Percentiles rank a stretch among this genome's conserved stretches.
Evolutionary conservation across 2,888 invertebrate species (phyloP).

Genomic region (Subacronicta megacephala): DNA sequence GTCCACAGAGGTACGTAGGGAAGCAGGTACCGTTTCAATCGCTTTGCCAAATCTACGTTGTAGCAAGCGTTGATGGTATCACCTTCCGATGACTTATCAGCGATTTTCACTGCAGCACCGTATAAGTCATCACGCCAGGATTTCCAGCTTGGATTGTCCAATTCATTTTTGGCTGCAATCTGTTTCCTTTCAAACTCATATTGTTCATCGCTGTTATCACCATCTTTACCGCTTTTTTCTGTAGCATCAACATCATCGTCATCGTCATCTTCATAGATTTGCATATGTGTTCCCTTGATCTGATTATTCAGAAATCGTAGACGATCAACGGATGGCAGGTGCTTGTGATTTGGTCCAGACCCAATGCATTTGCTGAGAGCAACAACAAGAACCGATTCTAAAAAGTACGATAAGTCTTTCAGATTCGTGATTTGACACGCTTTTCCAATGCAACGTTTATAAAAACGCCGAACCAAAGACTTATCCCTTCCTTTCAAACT

Average conservation of each 20-base stretch:
- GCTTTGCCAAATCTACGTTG: slow-evolving; percentile 4
- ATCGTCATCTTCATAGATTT: too few species aligned
- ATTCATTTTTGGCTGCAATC: background rate
- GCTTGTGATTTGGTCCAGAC: background rate
- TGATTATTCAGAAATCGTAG: slow-evolving; percentile 4
- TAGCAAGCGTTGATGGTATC: slow-evolving; percentile 9
- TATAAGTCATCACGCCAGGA: slow-evolving; percentile 3
- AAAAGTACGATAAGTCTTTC: background rate
- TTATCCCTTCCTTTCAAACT: too few species aligned
- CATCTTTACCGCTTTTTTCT: background rate
- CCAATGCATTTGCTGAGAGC: slow-evolving; percentile 11
- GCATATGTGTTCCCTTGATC: slow-evolving; percentile 1
- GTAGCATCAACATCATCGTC: background rate
- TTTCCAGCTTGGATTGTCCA: slow-evolving; percentile 10
- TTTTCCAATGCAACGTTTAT: too few species aligned
- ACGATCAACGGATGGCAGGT: slow-evolving; percentile 1
- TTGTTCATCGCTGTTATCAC: background rate
- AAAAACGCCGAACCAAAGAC: too few species aligned
- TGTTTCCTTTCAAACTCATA: background rate
- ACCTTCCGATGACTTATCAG: slow-evolving; percentile 2
- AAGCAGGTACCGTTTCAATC: slow-evolving; percentile 7
- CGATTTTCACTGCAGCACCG: slow-evolving; percentile 1
- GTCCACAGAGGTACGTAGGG: slow-evolving; percentile 11
- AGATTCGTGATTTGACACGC: too few species aligned
- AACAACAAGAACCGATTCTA: slow-evolving; percentile 13